Evolutionary conservation across 2,888 invertebrate genomes (phyloP), one percentile per base, ranked within the genome.

Genomic region (Dolichopus griseipennis): DNA sequence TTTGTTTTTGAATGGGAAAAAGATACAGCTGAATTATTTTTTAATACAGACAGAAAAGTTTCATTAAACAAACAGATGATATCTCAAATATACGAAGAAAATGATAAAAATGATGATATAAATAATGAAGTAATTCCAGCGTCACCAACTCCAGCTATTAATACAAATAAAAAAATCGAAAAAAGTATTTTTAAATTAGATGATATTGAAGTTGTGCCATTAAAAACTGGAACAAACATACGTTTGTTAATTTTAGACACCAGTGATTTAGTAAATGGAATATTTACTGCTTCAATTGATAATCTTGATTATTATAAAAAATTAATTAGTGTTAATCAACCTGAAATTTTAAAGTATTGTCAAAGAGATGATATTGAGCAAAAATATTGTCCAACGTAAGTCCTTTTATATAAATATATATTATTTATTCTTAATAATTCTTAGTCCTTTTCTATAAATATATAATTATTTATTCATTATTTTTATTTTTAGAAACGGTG

Each of bases 11-110:
- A 72, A 33, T 72, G 70, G 22, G 70, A 71, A 1, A 72, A 71
- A 15, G 18, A 21, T 10, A 67, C 67, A 4, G 72, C 72, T 0
- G 74, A 75, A 65, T 66, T 75, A 61, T 27, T 73, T 0, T 68
- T 73, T 22, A 71, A 71, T 8, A 72, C 71, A 1, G 67, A 71
- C 18, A 72, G 72, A 20, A 70, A 70, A 6, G 72, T 73, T 61
- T 74, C 74, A 0, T 68, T 75, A 12, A 74, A 74, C 61, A 75
- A 74, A 65, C 71, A 73, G 52, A 52, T 75, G 2, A 65, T 75
- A 20, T 74, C 75, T 7, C 69, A 74, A 70, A 69, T 75, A 0
- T 74, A 74, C 62, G 74, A 75, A 69, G 70, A 71, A 6, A 18
- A 2, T 1, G 15, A 63, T 27, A 6, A 8, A 27, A 27, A 22